Percentiles rank a stretch among this genome's conserved stretches.
phyloP scores from a whole-genome alignment of 2,797 vertebrate genomes.

The Petrocephalus schoutedeni region DNA sequence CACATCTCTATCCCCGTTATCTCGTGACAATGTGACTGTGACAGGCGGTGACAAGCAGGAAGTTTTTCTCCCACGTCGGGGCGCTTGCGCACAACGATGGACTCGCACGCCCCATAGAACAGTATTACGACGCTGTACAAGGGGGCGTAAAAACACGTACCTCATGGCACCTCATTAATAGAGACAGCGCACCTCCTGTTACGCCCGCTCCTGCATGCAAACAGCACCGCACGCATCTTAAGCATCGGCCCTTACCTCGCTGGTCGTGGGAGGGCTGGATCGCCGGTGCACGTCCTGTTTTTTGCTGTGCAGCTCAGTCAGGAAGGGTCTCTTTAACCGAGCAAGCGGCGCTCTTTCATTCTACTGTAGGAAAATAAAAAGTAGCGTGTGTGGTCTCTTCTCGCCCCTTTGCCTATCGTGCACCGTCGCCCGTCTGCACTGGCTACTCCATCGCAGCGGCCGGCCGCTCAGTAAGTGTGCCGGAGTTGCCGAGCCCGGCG shows the following conservation, averaged over 20 bases:
- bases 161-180: background rate
- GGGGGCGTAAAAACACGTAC: conserved; percentile 12
- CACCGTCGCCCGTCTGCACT: background rate
- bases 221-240: background rate
- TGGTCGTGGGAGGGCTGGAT: background rate
- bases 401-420: background rate
- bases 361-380: conserved; percentile 10
- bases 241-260: conserved; percentile 12
- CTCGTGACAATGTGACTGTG: conserved; percentile 22
- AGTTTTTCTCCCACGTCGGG: conserved; percentile 12
- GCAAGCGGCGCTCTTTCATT: conserved; percentile 10
- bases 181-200: background rate
- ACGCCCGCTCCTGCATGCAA: background rate
- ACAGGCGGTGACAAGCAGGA: conserved; percentile 24
- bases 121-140: conserved; percentile 4
- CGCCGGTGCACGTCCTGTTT: conserved; percentile 12
- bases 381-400: background rate
- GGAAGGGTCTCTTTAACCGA: background rate
- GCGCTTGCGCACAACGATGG: conserved; percentile 27
- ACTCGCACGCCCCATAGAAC: conserved; percentile 18
- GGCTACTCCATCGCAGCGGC: background rate
- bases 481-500: background rate
- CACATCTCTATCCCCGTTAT: background rate
- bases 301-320: conserved; percentile 4
- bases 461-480: conserved; percentile 3